Percentiles rank a stretch among this genome's conserved stretches.
phyloP scores from a whole-genome alignment of 2,797 vertebrate genomes.

The Graptemys geographica region DNA sequence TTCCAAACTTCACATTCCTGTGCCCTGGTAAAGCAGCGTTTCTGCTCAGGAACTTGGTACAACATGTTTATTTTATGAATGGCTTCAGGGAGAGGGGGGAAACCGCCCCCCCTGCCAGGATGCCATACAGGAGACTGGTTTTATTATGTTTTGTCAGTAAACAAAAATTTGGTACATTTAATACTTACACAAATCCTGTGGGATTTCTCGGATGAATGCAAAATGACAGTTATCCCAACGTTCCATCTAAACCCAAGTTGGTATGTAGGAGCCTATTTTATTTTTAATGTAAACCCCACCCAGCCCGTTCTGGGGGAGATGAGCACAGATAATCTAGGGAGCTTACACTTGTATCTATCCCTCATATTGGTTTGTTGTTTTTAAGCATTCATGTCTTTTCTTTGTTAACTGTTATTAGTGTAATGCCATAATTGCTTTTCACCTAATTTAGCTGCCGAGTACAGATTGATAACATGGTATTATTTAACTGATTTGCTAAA shows the following conservation, averaged over 20 bases:
- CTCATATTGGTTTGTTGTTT: background rate
- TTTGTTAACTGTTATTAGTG: constrained; percentile 20
- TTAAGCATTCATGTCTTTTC: background rate
- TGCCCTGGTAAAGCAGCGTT: constrained; percentile 44
- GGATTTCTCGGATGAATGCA: constrained; percentile 78
- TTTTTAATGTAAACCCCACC: constrained; percentile 79
- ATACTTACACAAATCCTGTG: constrained; percentile 75
- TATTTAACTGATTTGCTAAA: constrained; percentile 17
- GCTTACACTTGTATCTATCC: background rate
- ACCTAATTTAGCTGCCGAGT: constrained; percentile 40
- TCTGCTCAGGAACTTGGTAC: constrained; percentile 35
- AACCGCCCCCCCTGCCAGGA: constrained; percentile 33
- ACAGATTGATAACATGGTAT: background rate
- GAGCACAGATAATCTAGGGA: constrained; percentile 57
- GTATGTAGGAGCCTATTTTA: constrained; percentile 78
- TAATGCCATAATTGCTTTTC: constrained; percentile 50
- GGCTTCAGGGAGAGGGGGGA: constrained; percentile 73
- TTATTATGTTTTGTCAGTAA: constrained; percentile 81
- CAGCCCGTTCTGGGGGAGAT: constrained; percentile 64
- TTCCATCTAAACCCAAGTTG: constrained; percentile 78
- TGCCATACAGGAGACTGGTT: constrained; percentile 65
- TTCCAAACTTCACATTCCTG: fast-evolving
- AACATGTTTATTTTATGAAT: constrained; percentile 79
- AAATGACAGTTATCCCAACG: constrained; percentile 81
- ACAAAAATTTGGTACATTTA: constrained; percentile 77